Conservation (phyloP, 2,888 invertebrate genomes). For the Anthophora plumipes region DNA sequence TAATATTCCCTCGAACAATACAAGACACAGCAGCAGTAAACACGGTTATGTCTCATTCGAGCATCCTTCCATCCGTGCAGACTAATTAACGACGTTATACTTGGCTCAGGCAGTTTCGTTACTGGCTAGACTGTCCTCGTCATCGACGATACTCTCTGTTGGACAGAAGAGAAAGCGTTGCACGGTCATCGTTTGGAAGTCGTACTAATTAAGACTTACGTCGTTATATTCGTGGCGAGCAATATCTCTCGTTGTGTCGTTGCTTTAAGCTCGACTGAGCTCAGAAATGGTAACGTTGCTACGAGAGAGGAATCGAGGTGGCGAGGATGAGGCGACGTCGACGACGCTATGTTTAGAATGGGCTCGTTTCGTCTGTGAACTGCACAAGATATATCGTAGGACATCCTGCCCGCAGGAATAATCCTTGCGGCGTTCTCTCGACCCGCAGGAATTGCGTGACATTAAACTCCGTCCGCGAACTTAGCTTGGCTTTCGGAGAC, state of each 20-base stretch:
- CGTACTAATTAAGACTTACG: constrained; percentile 75
- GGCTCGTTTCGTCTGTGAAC: constrained; percentile 72
- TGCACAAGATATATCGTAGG: constrained; percentile 73
- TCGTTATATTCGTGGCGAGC: constrained; percentile 58
- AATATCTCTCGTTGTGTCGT: constrained; percentile 60
- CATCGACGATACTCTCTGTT: constrained; percentile 21
- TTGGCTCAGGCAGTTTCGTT: constrained; percentile 39
- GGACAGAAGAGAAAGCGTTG: constrained; percentile 11
- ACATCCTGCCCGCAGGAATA: constrained; percentile 73
- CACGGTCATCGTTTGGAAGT: constrained; percentile 68
- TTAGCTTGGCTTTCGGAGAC: constrained; percentile 73
- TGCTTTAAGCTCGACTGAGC: constrained; percentile 64
- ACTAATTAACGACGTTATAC: constrained; percentile 59
- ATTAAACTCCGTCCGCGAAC: constrained; percentile 81
- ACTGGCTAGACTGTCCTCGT: constrained; percentile 25
- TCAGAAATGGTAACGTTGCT: constrained; percentile 49
- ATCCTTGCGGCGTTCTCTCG: constrained; percentile 67
- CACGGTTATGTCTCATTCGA: constrained; percentile 25
- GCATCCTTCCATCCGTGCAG: constrained; percentile 28
- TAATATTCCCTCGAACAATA: constrained; percentile 32
- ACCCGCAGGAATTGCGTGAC: constrained; percentile 82
- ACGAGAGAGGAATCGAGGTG: constrained; percentile 7
- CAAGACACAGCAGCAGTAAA: constrained; percentile 32
- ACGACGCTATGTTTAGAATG: constrained; percentile 62
- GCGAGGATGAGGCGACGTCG: constrained; percentile 19